These are phyloP conservation scores for Phoeniculus purpureus DNA, from an alignment of 2,797 vertebrate species.

Conservation along the genomic window DNA sequence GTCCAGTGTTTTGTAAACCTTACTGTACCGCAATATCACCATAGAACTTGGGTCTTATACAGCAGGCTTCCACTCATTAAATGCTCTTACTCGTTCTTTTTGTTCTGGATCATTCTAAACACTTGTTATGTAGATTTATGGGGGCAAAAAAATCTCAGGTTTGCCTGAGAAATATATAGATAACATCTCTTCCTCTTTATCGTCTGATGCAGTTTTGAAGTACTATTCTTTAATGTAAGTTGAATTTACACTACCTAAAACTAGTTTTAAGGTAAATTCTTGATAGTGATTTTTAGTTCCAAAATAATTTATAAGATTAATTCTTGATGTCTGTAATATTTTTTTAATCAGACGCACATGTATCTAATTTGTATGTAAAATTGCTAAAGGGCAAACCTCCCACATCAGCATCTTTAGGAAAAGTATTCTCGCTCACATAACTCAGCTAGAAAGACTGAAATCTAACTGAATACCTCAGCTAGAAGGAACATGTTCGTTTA, in stretches of 20 bases:
- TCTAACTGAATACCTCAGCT: slow-evolving; percentile 46
- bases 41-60: not conserved
- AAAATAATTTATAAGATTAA: not conserved
- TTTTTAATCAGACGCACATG: not conserved
- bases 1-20: not conserved
- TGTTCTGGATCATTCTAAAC: not conserved
- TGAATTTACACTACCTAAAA: not conserved
- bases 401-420: slow-evolving; percentile 47
- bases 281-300: not conserved
- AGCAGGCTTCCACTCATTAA: not conserved
- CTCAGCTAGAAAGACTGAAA: slow-evolving; percentile 62
- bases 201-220: not conserved
- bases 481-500: slow-evolving; percentile 62
- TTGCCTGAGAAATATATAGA: not conserved
- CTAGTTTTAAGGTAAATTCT: not conserved
- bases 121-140: not conserved
- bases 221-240: not conserved
- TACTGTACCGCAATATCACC: not conserved
- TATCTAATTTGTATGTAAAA: slow-evolving; percentile 13
- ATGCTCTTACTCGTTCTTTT: not conserved
- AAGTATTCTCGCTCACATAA: slow-evolving; percentile 18
- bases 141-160: not conserved
- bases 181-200: not conserved
- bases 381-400: slow-evolving; percentile 70
- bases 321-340: not conserved